A percentile compares a stretch with the other conserved stretches of the same genome.
Evolutionary conservation across 2,797 vertebrate species (phyloP).

Genomic region (Melanotaenia nigrans): DNA sequence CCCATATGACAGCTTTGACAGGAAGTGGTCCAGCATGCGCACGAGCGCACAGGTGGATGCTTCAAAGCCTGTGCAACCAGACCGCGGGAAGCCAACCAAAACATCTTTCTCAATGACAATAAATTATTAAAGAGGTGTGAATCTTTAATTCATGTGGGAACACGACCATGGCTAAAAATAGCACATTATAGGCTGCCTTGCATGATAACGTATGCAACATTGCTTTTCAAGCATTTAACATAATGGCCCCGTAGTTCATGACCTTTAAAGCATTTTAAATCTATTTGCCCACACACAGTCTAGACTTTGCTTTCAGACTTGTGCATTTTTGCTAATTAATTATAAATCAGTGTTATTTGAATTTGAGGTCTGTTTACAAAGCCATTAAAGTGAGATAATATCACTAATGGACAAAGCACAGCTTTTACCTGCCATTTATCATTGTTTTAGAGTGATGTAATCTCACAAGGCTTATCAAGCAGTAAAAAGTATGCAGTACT

Average conservation of each 20-base stretch:
- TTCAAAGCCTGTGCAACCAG: constrained; percentile 59
- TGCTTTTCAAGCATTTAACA: constrained; percentile 42
- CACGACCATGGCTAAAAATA: constrained; percentile 69
- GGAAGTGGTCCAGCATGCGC: constrained; percentile 46
- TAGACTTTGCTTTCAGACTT: constrained; percentile 8
- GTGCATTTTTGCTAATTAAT: constrained; percentile 36
- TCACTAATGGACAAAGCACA: background rate
- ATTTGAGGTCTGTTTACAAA: background rate
- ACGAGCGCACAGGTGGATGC: constrained; percentile 63
- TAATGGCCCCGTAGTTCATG: constrained; percentile 25
- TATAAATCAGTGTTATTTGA: constrained; percentile 8
- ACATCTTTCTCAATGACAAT: constrained; percentile 72
- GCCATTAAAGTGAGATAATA: background rate
- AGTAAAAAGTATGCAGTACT: background rate
- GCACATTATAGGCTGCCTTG: constrained; percentile 22
- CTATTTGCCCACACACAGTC: constrained; percentile 17
- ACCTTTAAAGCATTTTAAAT: constrained; percentile 27
- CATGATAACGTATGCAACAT: constrained; percentile 33
- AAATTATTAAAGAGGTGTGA: constrained; percentile 76
- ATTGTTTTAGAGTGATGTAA: background rate
- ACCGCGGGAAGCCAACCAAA: constrained; percentile 64
- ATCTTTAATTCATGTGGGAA: constrained; percentile 80
- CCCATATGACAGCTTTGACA: constrained; percentile 65
- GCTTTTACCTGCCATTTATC: background rate
- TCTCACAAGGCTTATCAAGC: background rate